phyloP scores from a whole-genome alignment of 2,113 vertebrate species.

The Papio anubis region DNA sequence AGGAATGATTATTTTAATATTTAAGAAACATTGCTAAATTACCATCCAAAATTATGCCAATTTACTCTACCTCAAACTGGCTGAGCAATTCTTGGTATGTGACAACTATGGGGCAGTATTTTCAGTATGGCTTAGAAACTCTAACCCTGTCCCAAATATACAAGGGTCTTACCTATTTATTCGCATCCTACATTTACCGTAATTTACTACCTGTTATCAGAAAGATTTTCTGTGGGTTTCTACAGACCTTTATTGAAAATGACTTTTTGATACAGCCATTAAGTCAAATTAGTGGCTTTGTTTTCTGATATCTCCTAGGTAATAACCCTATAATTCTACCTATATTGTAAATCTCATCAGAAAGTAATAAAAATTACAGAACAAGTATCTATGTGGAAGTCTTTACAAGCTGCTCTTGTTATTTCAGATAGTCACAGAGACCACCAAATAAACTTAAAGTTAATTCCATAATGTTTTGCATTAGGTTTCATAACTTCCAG shows the following conservation, averaged over 20 bases:
- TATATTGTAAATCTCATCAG: background rate
- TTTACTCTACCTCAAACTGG: background rate
- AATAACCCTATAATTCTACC: background rate
- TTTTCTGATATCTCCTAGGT: background rate
- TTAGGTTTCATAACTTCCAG: background rate
- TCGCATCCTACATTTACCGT: background rate
- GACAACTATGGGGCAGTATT: background rate
- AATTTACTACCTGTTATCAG: background rate
- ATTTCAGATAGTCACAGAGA: background rate
- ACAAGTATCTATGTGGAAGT: background rate
- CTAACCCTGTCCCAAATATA: background rate
- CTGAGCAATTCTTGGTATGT: background rate
- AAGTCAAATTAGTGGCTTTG: background rate
- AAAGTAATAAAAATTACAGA: background rate
- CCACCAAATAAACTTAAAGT: conserved; percentile 1
- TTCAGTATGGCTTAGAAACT: background rate
- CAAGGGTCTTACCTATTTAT: background rate
- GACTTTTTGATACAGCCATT: background rate
- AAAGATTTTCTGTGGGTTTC: background rate
- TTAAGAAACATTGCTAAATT: background rate
- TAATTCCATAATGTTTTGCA: background rate
- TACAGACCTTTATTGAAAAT: background rate
- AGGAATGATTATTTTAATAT: background rate
- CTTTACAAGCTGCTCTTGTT: background rate
- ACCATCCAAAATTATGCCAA: background rate